Evolutionary conservation across 2,888 invertebrate genomes (phyloP).

Genomic region (Ochropleura leucogaster): DNA sequence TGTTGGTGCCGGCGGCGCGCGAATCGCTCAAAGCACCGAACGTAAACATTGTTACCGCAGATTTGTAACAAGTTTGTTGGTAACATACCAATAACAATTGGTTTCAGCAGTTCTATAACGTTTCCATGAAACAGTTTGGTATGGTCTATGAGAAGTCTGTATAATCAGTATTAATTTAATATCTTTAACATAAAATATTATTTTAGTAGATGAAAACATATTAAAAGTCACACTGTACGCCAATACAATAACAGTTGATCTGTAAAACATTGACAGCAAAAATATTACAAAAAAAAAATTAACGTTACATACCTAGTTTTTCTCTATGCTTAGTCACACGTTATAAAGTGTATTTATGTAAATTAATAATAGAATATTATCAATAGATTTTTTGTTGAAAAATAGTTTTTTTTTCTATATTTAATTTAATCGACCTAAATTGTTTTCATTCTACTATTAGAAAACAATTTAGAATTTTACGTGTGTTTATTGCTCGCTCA

Average conservation of each 20-base stretch:
- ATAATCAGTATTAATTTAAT: neutral
- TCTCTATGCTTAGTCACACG: too few species aligned
- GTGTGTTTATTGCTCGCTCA: neutral
- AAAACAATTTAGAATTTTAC: neutral
- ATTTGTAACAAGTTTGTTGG: slow-evolving; percentile 7
- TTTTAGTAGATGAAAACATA: neutral
- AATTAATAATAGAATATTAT: too few species aligned
- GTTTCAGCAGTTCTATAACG: slow-evolving; percentile 1
- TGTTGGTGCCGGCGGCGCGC: slow-evolving; percentile 30
- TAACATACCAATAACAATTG: slow-evolving; percentile 16
- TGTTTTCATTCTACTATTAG: too few species aligned
- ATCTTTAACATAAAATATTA: neutral
- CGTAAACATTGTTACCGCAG: slow-evolving; percentile 55
- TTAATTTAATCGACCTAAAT: too few species aligned
- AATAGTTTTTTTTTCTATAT: too few species aligned
- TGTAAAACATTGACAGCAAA: too few species aligned
- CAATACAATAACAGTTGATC: too few species aligned
- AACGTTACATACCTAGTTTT: too few species aligned
- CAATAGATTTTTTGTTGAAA: too few species aligned
- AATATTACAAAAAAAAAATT: too few species aligned
- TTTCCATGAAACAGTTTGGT: neutral
- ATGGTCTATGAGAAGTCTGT: neutral
- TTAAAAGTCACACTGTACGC: too few species aligned
- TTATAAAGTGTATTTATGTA: too few species aligned
- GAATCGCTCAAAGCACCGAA: slow-evolving; percentile 11